These are phyloP conservation scores for Odontamblyopus rebecca DNA, from an alignment of 2,797 vertebrate species.

Conservation along the genomic window DNA sequence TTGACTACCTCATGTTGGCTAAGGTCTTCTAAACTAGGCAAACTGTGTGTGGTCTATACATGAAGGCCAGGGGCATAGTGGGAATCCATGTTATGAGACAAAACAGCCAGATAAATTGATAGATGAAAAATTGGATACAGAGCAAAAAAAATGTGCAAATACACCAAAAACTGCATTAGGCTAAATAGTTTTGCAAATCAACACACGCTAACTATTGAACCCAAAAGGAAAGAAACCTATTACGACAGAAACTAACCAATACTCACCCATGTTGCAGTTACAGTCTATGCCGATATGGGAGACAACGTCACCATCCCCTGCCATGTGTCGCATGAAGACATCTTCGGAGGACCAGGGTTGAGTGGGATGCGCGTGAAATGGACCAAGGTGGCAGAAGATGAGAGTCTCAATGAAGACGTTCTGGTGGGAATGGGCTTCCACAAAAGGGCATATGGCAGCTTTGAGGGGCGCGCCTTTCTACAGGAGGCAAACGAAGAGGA, in stretches of 20 bases:
- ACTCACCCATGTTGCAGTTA: conserved; percentile 55
- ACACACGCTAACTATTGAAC: background rate
- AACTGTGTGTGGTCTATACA: conserved; percentile 49
- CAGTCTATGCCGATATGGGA: conserved; percentile 77
- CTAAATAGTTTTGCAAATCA: background rate
- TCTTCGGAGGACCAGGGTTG: conserved; percentile 65
- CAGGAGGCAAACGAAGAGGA: conserved; percentile 75
- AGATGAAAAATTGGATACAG: background rate
- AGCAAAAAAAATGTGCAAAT: too few species aligned
- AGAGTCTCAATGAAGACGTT: conserved; percentile 79
- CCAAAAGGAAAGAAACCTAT: background rate
- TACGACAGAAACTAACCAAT: background rate
- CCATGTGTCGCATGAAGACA: conserved; percentile 28
- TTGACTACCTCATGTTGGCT: conserved; percentile 23
- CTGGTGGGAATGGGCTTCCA: conserved; percentile 88
- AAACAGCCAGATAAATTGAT: conserved; percentile 30
- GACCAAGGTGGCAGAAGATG: conserved; percentile 34
- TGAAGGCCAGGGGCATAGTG: conserved; percentile 48
- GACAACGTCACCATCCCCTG: conserved; percentile 78
- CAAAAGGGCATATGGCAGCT: conserved; percentile 81
- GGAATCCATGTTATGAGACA: conserved; percentile 36
- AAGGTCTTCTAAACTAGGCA: conserved; percentile 49
- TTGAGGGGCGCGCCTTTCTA: conserved; percentile 80
- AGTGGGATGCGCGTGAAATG: conserved; percentile 86
- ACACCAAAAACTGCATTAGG: background rate